A percentile compares a stretch with the other conserved stretches of the same genome.
These are phyloP conservation scores for Plecturocebus donacophilus DNA, from an alignment of 2,113 vertebrate species.

Conservation along the genomic window DNA sequence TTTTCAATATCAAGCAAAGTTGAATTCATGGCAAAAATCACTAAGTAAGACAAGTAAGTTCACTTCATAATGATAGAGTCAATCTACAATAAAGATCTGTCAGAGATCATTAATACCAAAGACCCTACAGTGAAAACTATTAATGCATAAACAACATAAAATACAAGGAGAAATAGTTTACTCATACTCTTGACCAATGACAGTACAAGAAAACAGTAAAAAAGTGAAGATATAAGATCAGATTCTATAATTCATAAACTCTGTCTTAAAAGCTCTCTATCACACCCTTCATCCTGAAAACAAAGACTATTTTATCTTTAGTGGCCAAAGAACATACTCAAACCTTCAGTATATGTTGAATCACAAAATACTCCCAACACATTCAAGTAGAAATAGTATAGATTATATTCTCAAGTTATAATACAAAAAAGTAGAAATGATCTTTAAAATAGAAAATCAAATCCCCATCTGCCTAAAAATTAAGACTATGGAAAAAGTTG, in stretches of 20 bases:
- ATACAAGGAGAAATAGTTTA: not conserved
- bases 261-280: not conserved
- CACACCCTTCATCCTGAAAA: not conserved
- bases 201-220: not conserved
- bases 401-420: not conserved
- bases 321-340: not conserved
- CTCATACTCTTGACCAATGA: not conserved
- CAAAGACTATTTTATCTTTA: not conserved
- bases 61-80: not conserved
- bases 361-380: not conserved
- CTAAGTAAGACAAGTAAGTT: conserved; percentile 6
- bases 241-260: not conserved
- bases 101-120: not conserved
- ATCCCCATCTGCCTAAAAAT: not conserved
- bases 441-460: not conserved
- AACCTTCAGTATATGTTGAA: not conserved
- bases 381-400: not conserved
- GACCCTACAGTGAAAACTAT: not conserved
- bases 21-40: not conserved
- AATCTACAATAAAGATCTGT: not conserved
- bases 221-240: not conserved
- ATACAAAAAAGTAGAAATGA: not conserved
- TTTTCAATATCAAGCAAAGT: conserved; percentile 9
- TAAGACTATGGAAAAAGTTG: not conserved
- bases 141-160: not conserved